Base-by-base conservation (phyloP, 2,888 invertebrate genomes). In the Harpalus rubripes region DNA sequence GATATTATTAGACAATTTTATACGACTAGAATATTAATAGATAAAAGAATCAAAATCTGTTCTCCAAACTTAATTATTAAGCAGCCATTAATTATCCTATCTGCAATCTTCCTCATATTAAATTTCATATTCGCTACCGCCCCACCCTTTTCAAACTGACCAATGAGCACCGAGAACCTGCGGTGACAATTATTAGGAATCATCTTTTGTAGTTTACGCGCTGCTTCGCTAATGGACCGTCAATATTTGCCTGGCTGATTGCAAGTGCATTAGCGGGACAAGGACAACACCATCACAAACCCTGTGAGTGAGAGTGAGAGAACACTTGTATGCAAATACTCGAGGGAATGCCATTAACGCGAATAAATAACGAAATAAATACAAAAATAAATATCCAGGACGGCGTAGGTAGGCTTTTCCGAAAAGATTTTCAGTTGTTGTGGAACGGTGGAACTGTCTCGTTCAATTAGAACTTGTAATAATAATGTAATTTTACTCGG, bases 301-400 rank as follows among this genome's bases (percentile, higher is more conserved):
- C 16, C 56, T 16, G 72, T 32, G 68, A 58, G 32, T 68, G 32
- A 7, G 84, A 85, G 84, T 22, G 84, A 85, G 84, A 85, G 58
- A 80, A 85, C 84, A 85, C 41, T 59, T 85, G 84, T 85, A 85
- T 85, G 84, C 84, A 85, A 85, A 85, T 85, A 85, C 80, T 79
- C 80, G 32, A 85, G 79, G 56, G 84, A 85, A 85, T 85, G 84
- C 84, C 84, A 85, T 85, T 85, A 85, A 44, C 80, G 84, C 84
- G 84, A 85, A 85, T 85, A 85, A 85, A 85, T 85, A 85, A 79
- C 56, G 84, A 85, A 85, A 85, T 85, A 85, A 85, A 85, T 85
- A 85, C 80, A 80, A 85, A 85, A 85, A 79, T 85, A 85, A 85
- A 85, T 85, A 85, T 58, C 58, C 65, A 18, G 63, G 18, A 10